These are phyloP conservation scores for Meriones unguiculatus DNA, from an alignment of 2,113 vertebrate genomes.

Conservation along the genomic window DNA sequence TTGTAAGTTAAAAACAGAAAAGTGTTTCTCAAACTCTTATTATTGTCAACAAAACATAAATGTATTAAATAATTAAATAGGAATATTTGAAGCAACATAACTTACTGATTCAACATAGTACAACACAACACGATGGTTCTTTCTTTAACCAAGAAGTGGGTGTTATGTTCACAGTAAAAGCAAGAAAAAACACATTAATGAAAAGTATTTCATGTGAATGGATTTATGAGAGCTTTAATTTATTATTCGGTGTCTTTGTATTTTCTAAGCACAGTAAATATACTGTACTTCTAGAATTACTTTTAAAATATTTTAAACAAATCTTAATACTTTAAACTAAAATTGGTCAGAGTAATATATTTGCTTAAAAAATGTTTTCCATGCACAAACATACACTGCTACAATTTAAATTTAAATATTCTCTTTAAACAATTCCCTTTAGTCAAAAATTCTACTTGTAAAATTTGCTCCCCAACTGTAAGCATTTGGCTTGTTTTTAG, in stretches of 20 bases:
- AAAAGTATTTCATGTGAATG: background rate
- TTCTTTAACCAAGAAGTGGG: background rate
- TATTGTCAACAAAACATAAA: background rate
- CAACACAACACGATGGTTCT: background rate
- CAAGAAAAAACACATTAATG: background rate
- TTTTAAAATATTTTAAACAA: background rate
- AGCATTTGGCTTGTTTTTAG: background rate
- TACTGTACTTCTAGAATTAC: background rate
- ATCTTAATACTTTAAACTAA: constrained; percentile 31
- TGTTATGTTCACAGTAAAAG: constrained; percentile 20
- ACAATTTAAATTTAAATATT: constrained; percentile 2
- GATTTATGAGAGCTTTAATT: background rate
- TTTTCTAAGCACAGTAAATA: constrained; percentile 27
- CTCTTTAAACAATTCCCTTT: background rate
- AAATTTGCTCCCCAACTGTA: background rate
- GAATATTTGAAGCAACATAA: background rate
- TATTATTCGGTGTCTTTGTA: background rate
- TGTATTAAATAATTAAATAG: background rate
- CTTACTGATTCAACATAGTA: constrained; percentile 1
- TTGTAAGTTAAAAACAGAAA: background rate
- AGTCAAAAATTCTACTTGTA: background rate
- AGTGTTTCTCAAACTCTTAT: background rate
- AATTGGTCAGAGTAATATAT: background rate
- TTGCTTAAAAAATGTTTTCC: background rate
- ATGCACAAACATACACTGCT: background rate